Percentiles rank a stretch among this genome's conserved stretches.
Evolutionary conservation across 1,140 invertebrate genomes (phyloP).

Genomic region (Saccostrea glomerata): DNA sequence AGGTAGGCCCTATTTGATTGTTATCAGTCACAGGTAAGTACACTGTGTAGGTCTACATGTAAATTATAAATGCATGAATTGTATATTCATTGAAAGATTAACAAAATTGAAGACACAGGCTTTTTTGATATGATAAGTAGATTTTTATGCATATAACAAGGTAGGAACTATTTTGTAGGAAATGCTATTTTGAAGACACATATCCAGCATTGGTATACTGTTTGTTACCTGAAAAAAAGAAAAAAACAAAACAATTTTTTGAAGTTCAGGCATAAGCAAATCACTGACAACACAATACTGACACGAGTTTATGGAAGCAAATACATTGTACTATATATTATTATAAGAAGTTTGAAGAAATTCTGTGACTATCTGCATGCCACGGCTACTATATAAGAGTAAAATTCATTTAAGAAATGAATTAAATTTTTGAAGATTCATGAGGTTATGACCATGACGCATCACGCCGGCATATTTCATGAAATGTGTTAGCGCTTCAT

Average conservation of each 20-base stretch:
- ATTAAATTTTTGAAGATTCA: no score
- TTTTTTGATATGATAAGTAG: neutral
- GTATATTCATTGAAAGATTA: neutral
- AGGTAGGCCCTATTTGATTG: neutral
- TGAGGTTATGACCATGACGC: no score
- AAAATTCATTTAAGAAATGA: no score
- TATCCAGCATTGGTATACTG: conserved; percentile 15
- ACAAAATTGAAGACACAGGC: neutral
- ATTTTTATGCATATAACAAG: neutral
- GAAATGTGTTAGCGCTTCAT: no score
- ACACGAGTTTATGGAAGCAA: no score
- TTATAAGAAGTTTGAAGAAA: no score
- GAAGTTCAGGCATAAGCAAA: no score
- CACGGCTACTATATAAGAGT: no score
- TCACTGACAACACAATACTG: no score
- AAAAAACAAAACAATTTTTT: neutral
- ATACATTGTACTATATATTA: no score
- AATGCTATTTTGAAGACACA: neutral
- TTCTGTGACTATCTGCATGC: no score
- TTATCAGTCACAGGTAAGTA: neutral
- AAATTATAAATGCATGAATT: neutral
- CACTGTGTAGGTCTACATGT: neutral
- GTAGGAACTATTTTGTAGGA: neutral
- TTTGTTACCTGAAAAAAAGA: neutral
- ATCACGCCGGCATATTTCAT: no score